phyloP scores from a whole-genome alignment of 2,797 vertebrate genomes.

The Rachycentron canadum region DNA sequence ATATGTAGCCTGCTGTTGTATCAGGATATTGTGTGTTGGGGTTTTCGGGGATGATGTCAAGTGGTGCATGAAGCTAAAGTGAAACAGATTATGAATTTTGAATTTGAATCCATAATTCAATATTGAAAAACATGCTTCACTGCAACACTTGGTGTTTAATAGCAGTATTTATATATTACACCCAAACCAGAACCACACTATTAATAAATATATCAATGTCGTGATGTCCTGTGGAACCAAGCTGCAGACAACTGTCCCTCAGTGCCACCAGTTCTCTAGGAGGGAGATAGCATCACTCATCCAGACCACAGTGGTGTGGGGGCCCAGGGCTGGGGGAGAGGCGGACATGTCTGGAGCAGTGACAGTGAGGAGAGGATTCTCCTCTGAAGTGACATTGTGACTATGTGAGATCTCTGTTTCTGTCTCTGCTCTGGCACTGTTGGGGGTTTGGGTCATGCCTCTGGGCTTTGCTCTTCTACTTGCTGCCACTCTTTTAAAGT shows the following conservation, averaged over 20 bases:
- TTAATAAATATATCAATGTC: neutral
- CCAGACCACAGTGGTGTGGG: slow-evolving; percentile 39
- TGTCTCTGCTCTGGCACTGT: slow-evolving; percentile 45
- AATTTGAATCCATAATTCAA: neutral
- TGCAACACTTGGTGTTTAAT: neutral
- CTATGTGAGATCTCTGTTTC: slow-evolving; percentile 56
- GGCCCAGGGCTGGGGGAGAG: slow-evolving; percentile 18
- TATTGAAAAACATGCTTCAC: neutral
- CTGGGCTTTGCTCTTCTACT: slow-evolving; percentile 44
- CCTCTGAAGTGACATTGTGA: slow-evolving; percentile 61
- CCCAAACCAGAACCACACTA: neutral
- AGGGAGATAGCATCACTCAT: slow-evolving; percentile 42
- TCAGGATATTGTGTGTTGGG: neutral
- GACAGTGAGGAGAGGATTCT: slow-evolving; percentile 50
- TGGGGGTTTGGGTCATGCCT: slow-evolving; percentile 54
- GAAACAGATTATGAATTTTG: neutral
- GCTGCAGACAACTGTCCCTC: slow-evolving; percentile 32
- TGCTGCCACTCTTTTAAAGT: slow-evolving; percentile 30
- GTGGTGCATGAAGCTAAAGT: neutral
- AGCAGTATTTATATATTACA: neutral
- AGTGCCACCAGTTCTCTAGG: slow-evolving; percentile 33
- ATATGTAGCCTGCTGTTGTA: neutral
- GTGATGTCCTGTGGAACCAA: slow-evolving; percentile 1
- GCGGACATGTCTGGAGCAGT: slow-evolving; percentile 43
- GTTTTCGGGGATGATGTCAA: neutral